Evolutionary conservation across 2,113 vertebrate genomes (phyloP).

Genomic region (Apeltes quadracus): DNA sequence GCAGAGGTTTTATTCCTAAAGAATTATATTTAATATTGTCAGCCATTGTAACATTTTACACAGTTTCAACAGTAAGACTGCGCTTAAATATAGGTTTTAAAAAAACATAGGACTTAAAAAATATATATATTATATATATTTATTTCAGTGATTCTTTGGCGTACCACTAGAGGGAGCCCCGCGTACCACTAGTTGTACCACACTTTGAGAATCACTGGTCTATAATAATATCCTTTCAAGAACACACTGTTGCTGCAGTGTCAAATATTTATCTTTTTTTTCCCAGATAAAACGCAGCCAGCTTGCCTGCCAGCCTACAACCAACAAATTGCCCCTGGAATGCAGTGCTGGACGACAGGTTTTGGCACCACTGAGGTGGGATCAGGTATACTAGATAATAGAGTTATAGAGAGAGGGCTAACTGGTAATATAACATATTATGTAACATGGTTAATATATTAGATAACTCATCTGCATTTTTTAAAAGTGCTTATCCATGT

Average conservation of each 20-base stretch:
- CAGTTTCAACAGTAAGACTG: too few species aligned
- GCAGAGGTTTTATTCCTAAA: too few species aligned
- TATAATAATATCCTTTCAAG: neutral
- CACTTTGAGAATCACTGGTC: neutral
- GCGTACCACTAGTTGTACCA: too few species aligned
- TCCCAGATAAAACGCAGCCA: conserved; percentile 84
- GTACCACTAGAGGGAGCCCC: too few species aligned
- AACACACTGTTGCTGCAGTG: neutral
- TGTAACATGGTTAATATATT: neutral
- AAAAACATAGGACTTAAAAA: too few species aligned
- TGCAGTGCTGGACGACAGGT: conserved; percentile 88
- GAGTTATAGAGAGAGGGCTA: neutral
- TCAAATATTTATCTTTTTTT: conserved; percentile 7
- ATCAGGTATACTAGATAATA: conserved; percentile 52
- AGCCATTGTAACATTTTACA: too few species aligned
- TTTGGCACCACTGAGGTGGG: conserved; percentile 82
- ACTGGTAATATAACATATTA: neutral
- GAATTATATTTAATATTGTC: too few species aligned
- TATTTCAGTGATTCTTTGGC: too few species aligned
- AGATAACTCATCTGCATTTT: neutral
- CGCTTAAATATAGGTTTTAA: too few species aligned
- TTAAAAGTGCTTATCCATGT: neutral
- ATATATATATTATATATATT: too few species aligned
- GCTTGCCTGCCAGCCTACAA: conserved; percentile 85
- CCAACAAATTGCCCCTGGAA: conserved; percentile 78